Base-by-base conservation (phyloP, 2,888 invertebrate species). In the Malthinus seriepunctatus region DNA sequence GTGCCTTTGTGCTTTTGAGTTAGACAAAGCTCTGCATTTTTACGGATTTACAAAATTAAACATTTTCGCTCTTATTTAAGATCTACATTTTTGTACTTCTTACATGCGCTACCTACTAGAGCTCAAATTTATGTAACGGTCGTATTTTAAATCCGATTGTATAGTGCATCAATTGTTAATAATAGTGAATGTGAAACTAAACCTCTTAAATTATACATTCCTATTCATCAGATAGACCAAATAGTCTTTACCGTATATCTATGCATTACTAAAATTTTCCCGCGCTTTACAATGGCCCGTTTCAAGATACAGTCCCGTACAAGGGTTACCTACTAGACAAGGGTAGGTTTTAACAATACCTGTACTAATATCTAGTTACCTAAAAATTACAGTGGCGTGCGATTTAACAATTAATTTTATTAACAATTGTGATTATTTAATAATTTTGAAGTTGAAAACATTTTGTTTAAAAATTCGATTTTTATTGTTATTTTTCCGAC, bases 221-320 rank as follows among this genome's bases (percentile, higher is more conserved):
- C 51, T 56, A 56, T 56, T 56, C 56, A 55, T 34, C 51, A 11
- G 11, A 33, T 56, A 46, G 51, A 33, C 39, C 32, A 32, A 35
- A 42, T 52, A 49, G 35, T 39, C 15, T 32, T 47, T 52, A 34
- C 33, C 5, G 5, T 42, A 54, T 37, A 31, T 54, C 38, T 42
- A 33, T 46, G 46, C 46, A 61, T 31, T 15, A 39, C 32, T 48
- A 33, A 38, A 46, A 60, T 55, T 66, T 66, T 66, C 64, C 66
- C 66, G 64, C 64, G 64, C 60, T 61, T 34, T 42, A 63, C 63
- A 67, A 67, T 65, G 66, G 66, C 66, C 66, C 66, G 65, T 67
- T 67, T 59, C 61, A 62, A 65, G 63, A 67, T 67, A 53, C 50
- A 39, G 54, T 39, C 55, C 44, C 55, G 58, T 63, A 59, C 42